phyloP scores from a whole-genome alignment of 2,888 invertebrate species.

The Cantharis rufa region DNA sequence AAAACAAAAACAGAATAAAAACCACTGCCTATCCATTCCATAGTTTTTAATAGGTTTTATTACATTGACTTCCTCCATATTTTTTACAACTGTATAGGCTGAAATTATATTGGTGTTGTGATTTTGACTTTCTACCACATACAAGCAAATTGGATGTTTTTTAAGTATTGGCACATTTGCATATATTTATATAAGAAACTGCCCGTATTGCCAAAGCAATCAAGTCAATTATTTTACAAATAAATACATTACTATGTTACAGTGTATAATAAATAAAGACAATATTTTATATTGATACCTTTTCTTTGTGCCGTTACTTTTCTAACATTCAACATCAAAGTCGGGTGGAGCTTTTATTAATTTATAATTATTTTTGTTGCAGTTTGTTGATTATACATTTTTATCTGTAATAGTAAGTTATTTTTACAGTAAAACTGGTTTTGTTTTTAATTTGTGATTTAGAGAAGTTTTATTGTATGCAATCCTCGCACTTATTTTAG shows the following conservation, averaged over 20 bases:
- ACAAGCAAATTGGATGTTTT: conserved; percentile 16
- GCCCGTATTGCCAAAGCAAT: conserved; percentile 36
- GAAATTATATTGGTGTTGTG: conserved; percentile 35
- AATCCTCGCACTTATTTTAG: conserved; percentile 15
- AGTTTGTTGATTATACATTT: conserved; percentile 24
- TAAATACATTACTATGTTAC: conserved; percentile 20
- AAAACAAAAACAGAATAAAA: conserved; percentile 8
- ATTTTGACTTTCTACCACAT: conserved; percentile 33
- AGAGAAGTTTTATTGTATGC: conserved; percentile 4
- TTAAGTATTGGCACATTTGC: conserved; percentile 5
- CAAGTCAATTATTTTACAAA: conserved; percentile 38
- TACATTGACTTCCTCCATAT: conserved; percentile 29
- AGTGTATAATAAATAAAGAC: conserved; percentile 37
- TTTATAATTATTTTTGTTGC: conserved; percentile 14
- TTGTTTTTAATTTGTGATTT: conserved; percentile 9
- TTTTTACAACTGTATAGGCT: conserved; percentile 27
- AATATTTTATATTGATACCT: conserved; percentile 36
- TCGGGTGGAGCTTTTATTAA: conserved; percentile 18
- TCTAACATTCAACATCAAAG: conserved; percentile 17
- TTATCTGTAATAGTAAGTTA: conserved; percentile 11
- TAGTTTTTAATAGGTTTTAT: conserved; percentile 33
- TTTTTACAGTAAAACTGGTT: conserved; percentile 6
- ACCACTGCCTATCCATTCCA: conserved; percentile 48
- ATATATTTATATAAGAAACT: conserved; percentile 25
- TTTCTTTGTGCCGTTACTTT: conserved; percentile 15